These are phyloP conservation scores for Malurus cyaneus DNA, from an alignment of 2,113 vertebrate genomes.

Conservation along the genomic window DNA sequence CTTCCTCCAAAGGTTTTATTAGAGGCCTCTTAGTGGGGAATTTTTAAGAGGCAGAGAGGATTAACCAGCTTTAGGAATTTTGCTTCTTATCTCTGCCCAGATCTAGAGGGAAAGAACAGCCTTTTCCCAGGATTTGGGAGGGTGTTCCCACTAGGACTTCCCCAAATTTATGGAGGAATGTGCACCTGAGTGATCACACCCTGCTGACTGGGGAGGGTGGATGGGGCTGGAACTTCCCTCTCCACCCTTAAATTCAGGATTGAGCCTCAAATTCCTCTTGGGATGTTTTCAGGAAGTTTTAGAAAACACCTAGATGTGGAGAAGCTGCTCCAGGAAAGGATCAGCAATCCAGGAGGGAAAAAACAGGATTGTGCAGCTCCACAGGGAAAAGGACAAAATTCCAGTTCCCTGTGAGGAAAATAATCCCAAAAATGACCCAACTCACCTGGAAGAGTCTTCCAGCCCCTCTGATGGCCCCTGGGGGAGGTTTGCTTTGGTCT, in stretches of 20 bases:
- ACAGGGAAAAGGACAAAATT: neutral
- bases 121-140: neutral
- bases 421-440: neutral
- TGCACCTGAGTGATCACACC: fast-evolving
- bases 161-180: constrained; percentile 23
- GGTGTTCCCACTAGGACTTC: neutral
- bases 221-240: neutral
- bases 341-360: neutral
- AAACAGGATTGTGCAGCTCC: neutral
- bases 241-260: neutral
- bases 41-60: neutral
- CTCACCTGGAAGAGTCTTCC: neutral
- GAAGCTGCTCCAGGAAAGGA: neutral
- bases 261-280: neutral
- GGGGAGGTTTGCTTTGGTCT: neutral
- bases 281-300: neutral
- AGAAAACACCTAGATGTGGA: neutral
- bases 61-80: neutral
- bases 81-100: neutral
- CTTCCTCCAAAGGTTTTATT: neutral
- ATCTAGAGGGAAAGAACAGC: neutral
- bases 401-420: neutral
- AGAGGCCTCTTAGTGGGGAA: neutral
- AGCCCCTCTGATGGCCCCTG: neutral
- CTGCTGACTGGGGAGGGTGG: neutral